Base-by-base conservation (phyloP, 2,797 vertebrate genomes). In the Liparis tanakae region DNA sequence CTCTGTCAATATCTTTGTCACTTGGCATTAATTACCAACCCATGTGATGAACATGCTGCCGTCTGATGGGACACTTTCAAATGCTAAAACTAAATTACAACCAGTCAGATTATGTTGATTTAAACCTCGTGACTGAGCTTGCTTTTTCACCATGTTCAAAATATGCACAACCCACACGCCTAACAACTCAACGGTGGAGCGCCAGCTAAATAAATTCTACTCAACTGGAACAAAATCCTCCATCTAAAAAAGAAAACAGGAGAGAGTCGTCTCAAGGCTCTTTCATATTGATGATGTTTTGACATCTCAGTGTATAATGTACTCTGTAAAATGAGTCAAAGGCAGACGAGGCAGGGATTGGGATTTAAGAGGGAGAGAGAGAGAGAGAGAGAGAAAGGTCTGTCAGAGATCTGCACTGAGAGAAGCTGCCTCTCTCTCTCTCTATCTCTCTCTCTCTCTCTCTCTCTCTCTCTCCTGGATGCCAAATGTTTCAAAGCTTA, bases 221-320 rank as follows among this genome's bases (percentile, higher is more conserved):
- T 79, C 54, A 76, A 72, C 53, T 46, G 73, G 71, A 71, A 78
- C 68, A 36, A 80, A 83, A 87, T 78, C 70, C 68, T 64, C 34
- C 43, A 58, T 72, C 70, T 80, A 8, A 54, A 30, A 51, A 10
- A 22, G 78, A 60, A 70, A 82, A 57, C 20, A 20, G 39, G 53
- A 71, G 51, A 34, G 55, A 82, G 72, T 57, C 71, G 61, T 82
- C 80, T 72, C 34, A 75, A 74, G 69, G 80, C 68, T 73, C 68
- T 56, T 85, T 85, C 83, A 82, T 87, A 84, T 76, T 88, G 80
- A 86, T 85, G 82, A 71, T 72, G 81, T 84, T 89, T 87, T 88
- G 83, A 88, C 88, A 86, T 78, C 30, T 79, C 50, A 1, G 55
- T 60, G 74, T 87, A 74, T 68, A 67, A 79, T 61, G 69, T 39